Conservation (phyloP, 2,888 invertebrate genomes). For the Meghimatium bilineatum region DNA sequence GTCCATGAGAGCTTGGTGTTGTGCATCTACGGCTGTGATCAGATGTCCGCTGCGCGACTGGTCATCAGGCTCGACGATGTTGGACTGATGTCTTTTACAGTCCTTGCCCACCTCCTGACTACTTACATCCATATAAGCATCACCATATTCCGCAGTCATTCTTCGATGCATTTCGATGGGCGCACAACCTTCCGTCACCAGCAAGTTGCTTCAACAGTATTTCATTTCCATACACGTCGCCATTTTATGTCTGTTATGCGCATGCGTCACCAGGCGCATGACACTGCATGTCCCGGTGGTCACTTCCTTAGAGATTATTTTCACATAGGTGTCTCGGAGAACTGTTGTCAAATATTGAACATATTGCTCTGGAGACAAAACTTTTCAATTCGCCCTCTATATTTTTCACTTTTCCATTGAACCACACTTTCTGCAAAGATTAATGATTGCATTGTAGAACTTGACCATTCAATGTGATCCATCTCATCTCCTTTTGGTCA, state of each 20-base stretch:
- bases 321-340: not conserved
- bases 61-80: not conserved
- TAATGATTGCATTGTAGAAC: no score
- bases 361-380: not conserved
- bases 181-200: not conserved
- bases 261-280: not conserved
- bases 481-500: no score
- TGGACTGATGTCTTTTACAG: not conserved
- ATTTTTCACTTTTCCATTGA: no score
- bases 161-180: not conserved
- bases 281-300: not conserved
- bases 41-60: not conserved
- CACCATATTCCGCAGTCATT: conserved; percentile 6
- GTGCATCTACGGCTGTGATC: not conserved
- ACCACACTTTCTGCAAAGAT: no score
- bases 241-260: not conserved
- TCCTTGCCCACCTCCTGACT: conserved; percentile 3
- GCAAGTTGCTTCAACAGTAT: not conserved
- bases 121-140: not conserved
- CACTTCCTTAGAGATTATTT: not conserved
- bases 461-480: no score
- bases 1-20: not conserved
- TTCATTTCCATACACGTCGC: not conserved
- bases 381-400: not conserved
- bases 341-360: not conserved